These are phyloP conservation scores for Hippolais icterina DNA, from an alignment of 2,113 vertebrate genomes.

Conservation along the genomic window DNA sequence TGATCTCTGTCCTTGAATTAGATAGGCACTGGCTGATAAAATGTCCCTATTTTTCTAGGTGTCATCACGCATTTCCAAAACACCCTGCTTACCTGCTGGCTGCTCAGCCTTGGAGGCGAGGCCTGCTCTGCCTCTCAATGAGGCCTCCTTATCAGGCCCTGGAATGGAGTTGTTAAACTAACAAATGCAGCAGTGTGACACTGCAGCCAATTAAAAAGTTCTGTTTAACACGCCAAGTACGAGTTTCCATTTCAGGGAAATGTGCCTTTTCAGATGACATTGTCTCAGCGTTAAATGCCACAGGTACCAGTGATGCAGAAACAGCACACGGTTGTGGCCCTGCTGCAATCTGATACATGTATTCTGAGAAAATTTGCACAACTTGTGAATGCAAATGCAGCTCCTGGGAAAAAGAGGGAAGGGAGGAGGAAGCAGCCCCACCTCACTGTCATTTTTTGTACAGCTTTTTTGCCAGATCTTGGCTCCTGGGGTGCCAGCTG, in stretches of 20 bases:
- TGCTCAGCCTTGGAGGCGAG: neutral
- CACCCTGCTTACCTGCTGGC: neutral
- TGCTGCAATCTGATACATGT: neutral
- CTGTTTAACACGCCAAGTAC: neutral
- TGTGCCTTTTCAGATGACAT: neutral
- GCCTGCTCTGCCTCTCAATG: neutral
- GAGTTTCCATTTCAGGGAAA: neutral
- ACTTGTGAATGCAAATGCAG: neutral
- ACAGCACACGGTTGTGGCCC: fast-evolving
- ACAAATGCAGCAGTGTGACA: neutral
- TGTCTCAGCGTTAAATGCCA: neutral
- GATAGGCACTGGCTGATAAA: neutral
- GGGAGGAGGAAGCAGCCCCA: fast-evolving
- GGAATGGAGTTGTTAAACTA: neutral
- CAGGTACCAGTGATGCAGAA: neutral
- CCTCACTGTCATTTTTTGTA: neutral
- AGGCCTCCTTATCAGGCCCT: neutral
- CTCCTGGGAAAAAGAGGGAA: neutral
- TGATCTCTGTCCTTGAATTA: constrained; percentile 27
- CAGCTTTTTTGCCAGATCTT: neutral
- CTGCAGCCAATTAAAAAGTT: neutral
- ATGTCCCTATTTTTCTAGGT: neutral
- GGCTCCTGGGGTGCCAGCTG: neutral
- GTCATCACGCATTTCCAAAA: neutral
- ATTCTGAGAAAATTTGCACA: neutral